phyloP scores from a whole-genome alignment of 2,113 vertebrate genomes.

The Nymphicus hollandicus region DNA sequence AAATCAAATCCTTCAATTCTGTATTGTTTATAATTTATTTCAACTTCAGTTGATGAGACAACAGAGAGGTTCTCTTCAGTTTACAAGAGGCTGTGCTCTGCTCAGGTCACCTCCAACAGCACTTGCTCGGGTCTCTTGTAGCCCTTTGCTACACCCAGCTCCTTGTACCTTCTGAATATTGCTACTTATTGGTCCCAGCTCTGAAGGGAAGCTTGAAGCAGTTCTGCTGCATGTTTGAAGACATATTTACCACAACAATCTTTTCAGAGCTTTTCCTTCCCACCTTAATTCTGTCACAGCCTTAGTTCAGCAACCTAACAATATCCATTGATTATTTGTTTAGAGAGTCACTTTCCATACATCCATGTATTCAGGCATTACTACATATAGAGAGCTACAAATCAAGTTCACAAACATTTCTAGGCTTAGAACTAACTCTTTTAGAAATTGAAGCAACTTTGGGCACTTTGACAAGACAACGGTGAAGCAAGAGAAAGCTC shows the following conservation, averaged over 20 bases:
- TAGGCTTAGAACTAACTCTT: neutral
- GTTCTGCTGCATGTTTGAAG: neutral
- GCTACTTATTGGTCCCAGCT: neutral
- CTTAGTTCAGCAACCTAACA: neutral
- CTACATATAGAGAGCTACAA: neutral
- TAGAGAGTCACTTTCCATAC: neutral
- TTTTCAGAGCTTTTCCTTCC: neutral
- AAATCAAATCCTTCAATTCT: constrained; percentile 14
- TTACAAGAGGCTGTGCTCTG: neutral
- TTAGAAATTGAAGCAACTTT: neutral
- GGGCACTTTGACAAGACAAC: neutral
- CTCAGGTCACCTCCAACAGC: neutral
- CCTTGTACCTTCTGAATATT: neutral
- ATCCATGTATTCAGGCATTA: neutral
- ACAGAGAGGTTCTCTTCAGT: neutral
- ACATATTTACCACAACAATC: neutral
- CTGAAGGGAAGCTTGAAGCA: neutral
- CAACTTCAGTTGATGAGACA: neutral
- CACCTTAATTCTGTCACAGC: neutral
- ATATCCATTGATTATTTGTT: neutral
- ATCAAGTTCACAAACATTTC: neutral
- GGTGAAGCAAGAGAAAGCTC: neutral
- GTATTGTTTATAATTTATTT: constrained; percentile 47
- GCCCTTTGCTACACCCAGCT: neutral
- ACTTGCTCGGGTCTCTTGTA: neutral